Evolutionary conservation across 2,113 vertebrate species (phyloP).

Genomic region (Noturus placidus): DNA sequence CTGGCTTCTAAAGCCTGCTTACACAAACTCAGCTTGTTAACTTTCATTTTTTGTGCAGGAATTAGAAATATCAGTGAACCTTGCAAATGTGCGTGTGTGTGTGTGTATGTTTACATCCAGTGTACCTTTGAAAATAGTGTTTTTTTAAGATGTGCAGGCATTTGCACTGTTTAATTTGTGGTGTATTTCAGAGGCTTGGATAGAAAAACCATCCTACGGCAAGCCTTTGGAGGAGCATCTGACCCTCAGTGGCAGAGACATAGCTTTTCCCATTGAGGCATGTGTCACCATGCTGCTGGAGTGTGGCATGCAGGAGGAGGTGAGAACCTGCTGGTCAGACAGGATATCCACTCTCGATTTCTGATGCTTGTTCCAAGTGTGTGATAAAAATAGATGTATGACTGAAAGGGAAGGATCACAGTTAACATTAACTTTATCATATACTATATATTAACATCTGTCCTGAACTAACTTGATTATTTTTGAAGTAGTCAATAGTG

Average conservation of each 20-base stretch:
- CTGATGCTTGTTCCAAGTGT: neutral
- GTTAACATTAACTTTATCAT: neutral
- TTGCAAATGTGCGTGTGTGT: conserved; percentile 16
- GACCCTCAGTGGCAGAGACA: conserved; percentile 79
- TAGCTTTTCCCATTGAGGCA: conserved; percentile 85
- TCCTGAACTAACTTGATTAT: neutral
- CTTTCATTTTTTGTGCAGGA: conserved; percentile 23
- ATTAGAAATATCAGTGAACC: conserved; percentile 14
- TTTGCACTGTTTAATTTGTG: conserved; percentile 31
- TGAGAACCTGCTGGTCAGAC: conserved; percentile 53
- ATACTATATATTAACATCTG: neutral
- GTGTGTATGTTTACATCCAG: conserved; percentile 25
- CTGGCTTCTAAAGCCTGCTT: conserved; percentile 30
- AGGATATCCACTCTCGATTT: neutral
- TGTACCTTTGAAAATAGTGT: neutral
- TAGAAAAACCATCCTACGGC: conserved; percentile 95
- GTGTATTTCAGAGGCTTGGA: conserved; percentile 87
- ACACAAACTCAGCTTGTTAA: conserved; percentile 9
- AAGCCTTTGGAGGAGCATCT: conserved; percentile 91
- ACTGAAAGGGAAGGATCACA: neutral
- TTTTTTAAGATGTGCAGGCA: neutral
- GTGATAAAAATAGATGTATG: neutral
- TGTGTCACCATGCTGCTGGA: conserved; percentile 89
- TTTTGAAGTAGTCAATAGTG: neutral
- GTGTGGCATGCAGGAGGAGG: conserved; percentile 94